phyloP scores from a whole-genome alignment of 2,888 invertebrate species.

The Sycophila texana region DNA sequence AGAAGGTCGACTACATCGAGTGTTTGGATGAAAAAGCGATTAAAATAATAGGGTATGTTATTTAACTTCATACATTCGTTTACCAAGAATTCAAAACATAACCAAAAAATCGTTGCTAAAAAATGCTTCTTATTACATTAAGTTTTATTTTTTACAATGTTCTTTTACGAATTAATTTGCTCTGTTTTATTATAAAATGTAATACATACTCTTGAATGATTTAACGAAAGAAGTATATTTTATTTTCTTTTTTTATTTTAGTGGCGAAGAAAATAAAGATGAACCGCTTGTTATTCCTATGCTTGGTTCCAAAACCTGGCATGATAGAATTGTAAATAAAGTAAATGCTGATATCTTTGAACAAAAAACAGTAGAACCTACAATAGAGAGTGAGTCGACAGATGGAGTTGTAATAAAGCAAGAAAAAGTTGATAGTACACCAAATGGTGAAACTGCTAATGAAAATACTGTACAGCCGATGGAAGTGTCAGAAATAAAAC shows the following conservation, averaged over 20 bases:
- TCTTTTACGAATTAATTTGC: no score
- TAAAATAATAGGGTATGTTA: slow-evolving; percentile 82
- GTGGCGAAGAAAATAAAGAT: slow-evolving; percentile 78
- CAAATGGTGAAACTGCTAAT: slow-evolving; percentile 56
- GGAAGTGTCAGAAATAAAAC: slow-evolving; percentile 61
- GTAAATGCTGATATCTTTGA: slow-evolving; percentile 75
- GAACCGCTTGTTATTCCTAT: slow-evolving; percentile 83
- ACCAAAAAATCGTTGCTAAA: slow-evolving; percentile 51
- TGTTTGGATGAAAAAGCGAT: slow-evolving; percentile 87
- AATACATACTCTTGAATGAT: background rate
- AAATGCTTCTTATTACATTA: background rate
- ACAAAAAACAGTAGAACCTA: slow-evolving; percentile 59
- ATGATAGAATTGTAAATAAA: slow-evolving; percentile 76
- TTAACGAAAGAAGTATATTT: background rate
- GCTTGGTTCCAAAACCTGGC: slow-evolving; percentile 70
- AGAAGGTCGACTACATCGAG: slow-evolving; percentile 84
- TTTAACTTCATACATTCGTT: background rate
- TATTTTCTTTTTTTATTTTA: slow-evolving; percentile 67
- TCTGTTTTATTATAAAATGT: background rate
- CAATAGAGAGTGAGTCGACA: slow-evolving; percentile 31
- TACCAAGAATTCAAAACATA: slow-evolving; percentile 20
- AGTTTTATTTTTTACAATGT: no score
- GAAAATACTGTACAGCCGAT: slow-evolving; percentile 29
- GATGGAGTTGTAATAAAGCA: slow-evolving; percentile 57
- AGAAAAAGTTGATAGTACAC: slow-evolving; percentile 52